Conservation (phyloP, 2,113 vertebrate genomes). For the Poeciliopsis prolifica region DNA sequence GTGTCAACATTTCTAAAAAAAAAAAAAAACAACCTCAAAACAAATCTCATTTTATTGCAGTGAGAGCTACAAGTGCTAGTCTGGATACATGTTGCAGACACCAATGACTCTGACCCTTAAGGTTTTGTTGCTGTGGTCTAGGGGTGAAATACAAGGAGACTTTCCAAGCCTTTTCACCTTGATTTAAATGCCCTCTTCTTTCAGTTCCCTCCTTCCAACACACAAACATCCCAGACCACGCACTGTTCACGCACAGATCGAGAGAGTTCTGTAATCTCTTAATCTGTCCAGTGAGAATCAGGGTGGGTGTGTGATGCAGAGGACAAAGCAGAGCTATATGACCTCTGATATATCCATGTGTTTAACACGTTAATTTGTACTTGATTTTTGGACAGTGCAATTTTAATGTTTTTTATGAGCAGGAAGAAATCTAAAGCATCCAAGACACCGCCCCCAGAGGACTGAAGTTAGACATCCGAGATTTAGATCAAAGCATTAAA, state of each 20-base stretch:
- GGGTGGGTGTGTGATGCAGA: conserved; percentile 23
- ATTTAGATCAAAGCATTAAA: neutral
- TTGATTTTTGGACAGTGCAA: no score
- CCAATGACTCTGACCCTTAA: no score
- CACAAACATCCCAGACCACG: no score
- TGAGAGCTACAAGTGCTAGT: neutral
- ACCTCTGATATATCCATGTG: conserved; percentile 10
- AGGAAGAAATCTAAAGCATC: neutral
- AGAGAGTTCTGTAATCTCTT: conserved; percentile 58
- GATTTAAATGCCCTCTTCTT: neutral
- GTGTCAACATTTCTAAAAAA: no score
- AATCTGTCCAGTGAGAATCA: conserved; percentile 56
- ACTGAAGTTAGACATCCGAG: neutral
- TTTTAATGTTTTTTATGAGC: neutral
- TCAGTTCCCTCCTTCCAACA: no score
- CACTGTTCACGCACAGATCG: neutral
- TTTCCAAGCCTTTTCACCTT: neutral
- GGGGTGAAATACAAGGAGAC: no score
- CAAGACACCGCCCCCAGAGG: neutral
- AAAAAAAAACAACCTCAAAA: neutral
- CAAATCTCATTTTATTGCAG: neutral
- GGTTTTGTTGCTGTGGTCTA: neutral
- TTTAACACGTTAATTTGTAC: neutral
- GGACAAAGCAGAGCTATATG: conserved; percentile 18
- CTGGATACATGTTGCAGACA: no score